Percentiles rank a stretch among this genome's conserved stretches.
These are phyloP conservation scores for Zhuqinia jingwanae DNA, from an alignment of 2,888 invertebrate species.

Conservation along the genomic window DNA sequence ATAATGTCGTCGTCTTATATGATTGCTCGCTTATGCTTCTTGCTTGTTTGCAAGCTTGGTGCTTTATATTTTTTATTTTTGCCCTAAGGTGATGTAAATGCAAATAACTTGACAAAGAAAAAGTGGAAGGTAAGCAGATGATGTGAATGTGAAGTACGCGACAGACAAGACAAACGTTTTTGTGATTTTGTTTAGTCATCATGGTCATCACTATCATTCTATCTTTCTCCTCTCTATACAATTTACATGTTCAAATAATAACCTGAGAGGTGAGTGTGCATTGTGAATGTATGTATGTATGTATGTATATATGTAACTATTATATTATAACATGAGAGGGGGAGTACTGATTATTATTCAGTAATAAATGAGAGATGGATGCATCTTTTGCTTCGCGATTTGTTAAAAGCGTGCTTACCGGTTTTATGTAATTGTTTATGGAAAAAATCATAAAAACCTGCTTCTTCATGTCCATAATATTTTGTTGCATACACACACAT, in stretches of 20 bases:
- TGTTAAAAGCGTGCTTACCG: conserved; percentile 67
- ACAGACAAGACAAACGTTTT: conserved; percentile 67
- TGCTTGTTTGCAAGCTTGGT: conserved; percentile 20
- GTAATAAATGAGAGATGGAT: conserved; percentile 51
- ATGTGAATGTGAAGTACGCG: conserved; percentile 65
- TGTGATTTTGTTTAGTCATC: conserved; percentile 65
- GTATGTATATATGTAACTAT: too few species aligned
- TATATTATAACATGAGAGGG: conserved; percentile 41
- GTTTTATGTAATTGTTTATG: conserved; percentile 65
- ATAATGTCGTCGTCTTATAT: background rate
- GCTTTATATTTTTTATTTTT: conserved; percentile 18
- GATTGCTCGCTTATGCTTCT: too few species aligned
- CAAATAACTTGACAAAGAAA: conserved; percentile 68
- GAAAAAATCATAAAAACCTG: conserved; percentile 57
- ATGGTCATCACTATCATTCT: conserved; percentile 23
- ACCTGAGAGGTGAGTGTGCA: too few species aligned
- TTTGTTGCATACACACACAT: background rate
- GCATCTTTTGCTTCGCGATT: conserved; percentile 47
- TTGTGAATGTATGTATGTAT: conserved; percentile 8
- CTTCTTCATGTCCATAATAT: conserved; percentile 40
- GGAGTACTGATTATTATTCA: conserved; percentile 49
- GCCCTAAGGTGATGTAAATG: conserved; percentile 67
- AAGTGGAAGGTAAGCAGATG: conserved; percentile 54
- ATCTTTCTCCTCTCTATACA: background rate
- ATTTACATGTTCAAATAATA: too few species aligned